These are phyloP conservation scores for Hypomesus transpacificus DNA, from an alignment of 2,113 vertebrate species.

Conservation along the genomic window DNA sequence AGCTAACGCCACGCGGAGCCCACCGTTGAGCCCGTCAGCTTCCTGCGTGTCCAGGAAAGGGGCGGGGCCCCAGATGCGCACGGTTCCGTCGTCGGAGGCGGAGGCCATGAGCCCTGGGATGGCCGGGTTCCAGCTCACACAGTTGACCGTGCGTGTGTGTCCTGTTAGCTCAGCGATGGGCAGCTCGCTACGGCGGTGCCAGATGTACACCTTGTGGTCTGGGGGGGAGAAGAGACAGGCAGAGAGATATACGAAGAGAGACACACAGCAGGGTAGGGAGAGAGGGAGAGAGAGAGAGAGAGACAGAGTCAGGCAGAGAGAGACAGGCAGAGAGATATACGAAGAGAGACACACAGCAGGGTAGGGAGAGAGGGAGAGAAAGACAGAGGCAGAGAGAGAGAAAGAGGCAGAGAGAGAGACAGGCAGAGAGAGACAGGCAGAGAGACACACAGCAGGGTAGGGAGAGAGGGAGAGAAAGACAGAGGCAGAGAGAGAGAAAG, in stretches of 20 bases:
- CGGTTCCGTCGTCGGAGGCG: constrained; percentile 96
- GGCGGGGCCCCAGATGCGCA: constrained; percentile 97
- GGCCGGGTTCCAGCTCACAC: constrained; percentile 98
- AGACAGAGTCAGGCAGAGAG: background rate
- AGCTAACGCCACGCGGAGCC: background rate
- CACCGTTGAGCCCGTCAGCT: constrained; percentile 83
- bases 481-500: background rate
- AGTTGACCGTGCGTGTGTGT: constrained; percentile 97
- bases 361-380: background rate
- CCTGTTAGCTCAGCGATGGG: constrained; percentile 97
- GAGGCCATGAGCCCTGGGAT: constrained; percentile 97
- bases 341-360: background rate
- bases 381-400: too few species aligned
- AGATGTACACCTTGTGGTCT: constrained; percentile 99
- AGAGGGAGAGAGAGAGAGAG: background rate
- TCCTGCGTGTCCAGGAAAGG: constrained; percentile 92
- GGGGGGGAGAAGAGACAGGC: background rate
- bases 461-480: too few species aligned
- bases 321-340: background rate
- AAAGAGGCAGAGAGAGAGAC: background rate
- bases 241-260: background rate
- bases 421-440: background rate
- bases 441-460: too few species aligned
- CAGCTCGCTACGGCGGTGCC: constrained; percentile 96
- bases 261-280: background rate